Conservation (phyloP, 1,140 invertebrate genomes). For the Nasonia longicornis region DNA sequence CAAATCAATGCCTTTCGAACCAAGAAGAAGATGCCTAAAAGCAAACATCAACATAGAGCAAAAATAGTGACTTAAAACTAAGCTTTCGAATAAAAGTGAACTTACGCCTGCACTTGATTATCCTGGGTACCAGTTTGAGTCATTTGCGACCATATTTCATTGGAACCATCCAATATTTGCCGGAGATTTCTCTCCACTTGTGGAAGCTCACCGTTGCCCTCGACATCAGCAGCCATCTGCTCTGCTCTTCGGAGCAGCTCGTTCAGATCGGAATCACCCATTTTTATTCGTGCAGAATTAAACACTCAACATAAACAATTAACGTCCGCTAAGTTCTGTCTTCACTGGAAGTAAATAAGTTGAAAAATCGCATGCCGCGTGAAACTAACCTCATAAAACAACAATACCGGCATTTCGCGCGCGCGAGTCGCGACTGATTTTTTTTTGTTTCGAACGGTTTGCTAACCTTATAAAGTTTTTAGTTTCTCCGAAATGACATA, state of each 20-base stretch:
- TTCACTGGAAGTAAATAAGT: neutral
- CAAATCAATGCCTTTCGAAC: conserved; percentile 91
- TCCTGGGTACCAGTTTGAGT: conserved; percentile 87
- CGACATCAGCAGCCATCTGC: conserved; percentile 88
- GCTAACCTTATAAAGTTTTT: too few species aligned
- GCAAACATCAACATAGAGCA: conserved; percentile 28
- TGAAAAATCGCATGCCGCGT: neutral
- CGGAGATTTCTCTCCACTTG: conserved; percentile 90
- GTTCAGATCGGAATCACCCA: conserved; percentile 78
- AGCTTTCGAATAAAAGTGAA: conserved; percentile 47
- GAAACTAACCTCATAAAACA: neutral
- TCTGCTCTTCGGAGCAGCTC: conserved; percentile 91
- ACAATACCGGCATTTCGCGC: neutral
- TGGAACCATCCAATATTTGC: conserved; percentile 92
- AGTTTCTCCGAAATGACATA: too few species aligned
- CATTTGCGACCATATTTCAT: conserved; percentile 88
- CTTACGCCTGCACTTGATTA: conserved; percentile 88
- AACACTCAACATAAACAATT: neutral
- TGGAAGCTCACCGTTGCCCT: conserved; percentile 83
- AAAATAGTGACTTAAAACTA: conserved; percentile 20
- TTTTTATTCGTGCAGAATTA: conserved; percentile 19
- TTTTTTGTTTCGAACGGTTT: too few species aligned
- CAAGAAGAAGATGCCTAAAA: conserved; percentile 89
- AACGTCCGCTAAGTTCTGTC: neutral
- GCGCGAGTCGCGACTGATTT: too few species aligned